phyloP scores from a whole-genome alignment of 1,140 invertebrate genomes.

The Caenorhabditis tropicalis region DNA sequence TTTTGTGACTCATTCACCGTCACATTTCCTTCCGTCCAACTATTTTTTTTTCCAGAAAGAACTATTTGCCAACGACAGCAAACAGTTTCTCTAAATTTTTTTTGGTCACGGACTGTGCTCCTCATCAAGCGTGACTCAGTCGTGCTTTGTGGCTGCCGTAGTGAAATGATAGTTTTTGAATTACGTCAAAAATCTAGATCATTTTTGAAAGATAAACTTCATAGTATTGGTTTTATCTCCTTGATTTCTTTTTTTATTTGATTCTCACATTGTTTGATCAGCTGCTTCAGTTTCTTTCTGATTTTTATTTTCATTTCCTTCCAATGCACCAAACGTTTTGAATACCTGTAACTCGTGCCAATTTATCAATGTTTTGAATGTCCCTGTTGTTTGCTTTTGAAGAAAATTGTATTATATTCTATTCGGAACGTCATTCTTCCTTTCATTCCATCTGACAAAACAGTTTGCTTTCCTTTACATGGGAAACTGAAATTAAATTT shows the following conservation, averaged over 20 bases:
- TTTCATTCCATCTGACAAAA: neutral
- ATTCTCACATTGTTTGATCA: neutral
- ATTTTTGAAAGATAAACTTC: neutral
- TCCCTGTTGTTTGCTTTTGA: neutral
- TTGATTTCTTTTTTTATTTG: neutral
- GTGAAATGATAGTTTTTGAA: neutral
- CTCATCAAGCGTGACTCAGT: slow-evolving; percentile 13
- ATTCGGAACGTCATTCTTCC: neutral
- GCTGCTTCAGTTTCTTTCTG: neutral
- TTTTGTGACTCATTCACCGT: slow-evolving; percentile 16
- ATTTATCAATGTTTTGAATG: slow-evolving; percentile 2
- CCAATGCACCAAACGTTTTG: neutral
- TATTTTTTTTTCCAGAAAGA: neutral
- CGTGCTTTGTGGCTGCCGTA: slow-evolving; percentile 26
- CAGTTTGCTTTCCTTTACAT: neutral
- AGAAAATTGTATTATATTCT: neutral
- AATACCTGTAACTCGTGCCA: slow-evolving; percentile 19
- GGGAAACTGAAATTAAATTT: neutral
- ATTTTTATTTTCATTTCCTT: neutral
- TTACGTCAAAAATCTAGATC: neutral
- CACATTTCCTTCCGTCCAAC: slow-evolving; percentile 8
- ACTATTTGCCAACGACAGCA: slow-evolving; percentile 17
- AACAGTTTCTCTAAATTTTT: slow-evolving; percentile 15
- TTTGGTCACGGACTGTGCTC: neutral
- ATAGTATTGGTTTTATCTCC: neutral